Evolutionary conservation across 37 sponge, comb jelly and placozoan genomes (phyloP), one percentile per base, ranked within the genome.

Genomic region (Theonella swinhoei): DNA sequence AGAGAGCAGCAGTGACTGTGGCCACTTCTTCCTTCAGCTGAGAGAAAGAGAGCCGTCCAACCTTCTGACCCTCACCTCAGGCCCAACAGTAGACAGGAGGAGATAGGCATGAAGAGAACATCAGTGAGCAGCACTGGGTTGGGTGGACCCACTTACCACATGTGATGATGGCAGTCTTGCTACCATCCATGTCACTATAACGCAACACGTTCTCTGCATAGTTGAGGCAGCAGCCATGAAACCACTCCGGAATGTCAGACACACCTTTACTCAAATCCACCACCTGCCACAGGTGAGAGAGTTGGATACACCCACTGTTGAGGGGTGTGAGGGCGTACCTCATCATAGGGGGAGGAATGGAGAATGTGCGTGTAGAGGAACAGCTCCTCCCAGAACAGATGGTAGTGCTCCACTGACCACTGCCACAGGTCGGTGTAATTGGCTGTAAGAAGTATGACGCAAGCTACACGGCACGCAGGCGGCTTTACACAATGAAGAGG

Each of bases 131-230:
- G n/a, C n/a, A n/a, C n/a, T n/a, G n/a, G n/a, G n/a, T n/a, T n/a
- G n/a, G n/a, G n/a, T n/a, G n/a, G n/a, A n/a, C n/a, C n/a, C n/a
- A n/a, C n/a, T n/a, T n/a, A n/a, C n/a, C n/a, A n/a, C n/a, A n/a
- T 23, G 87, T 79, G 59, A 93, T 81, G 17, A 95, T 23, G 20
- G 99, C 99, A 26, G 84, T 78, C 54, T 91, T 94, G 80, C 90
- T 86, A 1, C 72, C 86, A 47, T 47, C 11, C 9, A 80, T 87
- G 34, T 85, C 82, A 2, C 43, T 61, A 61, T 80, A 42, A 54
- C 80, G 71, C 25, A 99, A 87, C 39, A 99, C 76, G 81, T 99
- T 99, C 83, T 99, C 99, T 20, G 99, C 97, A 82, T 85, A 99
- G 77, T 99, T 99, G 41, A 99, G 81, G 23, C 78, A 80, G 71